These are phyloP conservation scores for Plebejus anna DNA, from an alignment of 2,888 invertebrate genomes.

Conservation along the genomic window DNA sequence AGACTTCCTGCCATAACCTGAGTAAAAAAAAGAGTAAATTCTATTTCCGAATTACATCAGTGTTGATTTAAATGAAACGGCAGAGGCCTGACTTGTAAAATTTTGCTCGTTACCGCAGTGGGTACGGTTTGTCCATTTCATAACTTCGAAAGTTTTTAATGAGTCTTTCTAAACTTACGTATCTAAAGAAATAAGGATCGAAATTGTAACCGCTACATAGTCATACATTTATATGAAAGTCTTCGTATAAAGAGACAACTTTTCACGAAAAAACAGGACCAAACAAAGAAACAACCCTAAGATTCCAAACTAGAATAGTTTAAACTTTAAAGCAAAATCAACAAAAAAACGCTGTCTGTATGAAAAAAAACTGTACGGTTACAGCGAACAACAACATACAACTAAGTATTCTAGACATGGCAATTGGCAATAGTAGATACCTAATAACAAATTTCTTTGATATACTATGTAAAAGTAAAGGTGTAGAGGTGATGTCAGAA, in stretches of 20 bases:
- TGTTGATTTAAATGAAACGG: neutral
- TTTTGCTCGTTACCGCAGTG: conserved; percentile 21
- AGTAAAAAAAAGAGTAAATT: neutral
- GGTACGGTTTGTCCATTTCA: neutral
- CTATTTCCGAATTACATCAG: neutral
- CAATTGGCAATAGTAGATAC: no score
- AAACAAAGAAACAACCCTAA: neutral
- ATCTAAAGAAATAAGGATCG: neutral
- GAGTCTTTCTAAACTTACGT: conserved; percentile 13
- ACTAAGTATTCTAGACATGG: no score
- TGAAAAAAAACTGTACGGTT: no score
- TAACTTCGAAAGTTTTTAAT: conserved; percentile 10
- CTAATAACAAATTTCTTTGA: no score
- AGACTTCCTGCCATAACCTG: no score
- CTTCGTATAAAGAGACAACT: neutral
- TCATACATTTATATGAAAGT: neutral
- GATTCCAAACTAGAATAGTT: no score
- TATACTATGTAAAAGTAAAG: no score
- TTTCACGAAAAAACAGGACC: neutral
- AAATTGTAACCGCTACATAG: neutral
- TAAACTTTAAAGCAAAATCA: no score
- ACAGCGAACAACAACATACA: no score
- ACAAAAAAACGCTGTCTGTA: no score
- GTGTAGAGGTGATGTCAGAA: no score
- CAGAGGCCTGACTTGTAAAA: conserved; percentile 4